Conservation (phyloP, 2,113 vertebrate species). For the Leiothrix lutea region DNA sequence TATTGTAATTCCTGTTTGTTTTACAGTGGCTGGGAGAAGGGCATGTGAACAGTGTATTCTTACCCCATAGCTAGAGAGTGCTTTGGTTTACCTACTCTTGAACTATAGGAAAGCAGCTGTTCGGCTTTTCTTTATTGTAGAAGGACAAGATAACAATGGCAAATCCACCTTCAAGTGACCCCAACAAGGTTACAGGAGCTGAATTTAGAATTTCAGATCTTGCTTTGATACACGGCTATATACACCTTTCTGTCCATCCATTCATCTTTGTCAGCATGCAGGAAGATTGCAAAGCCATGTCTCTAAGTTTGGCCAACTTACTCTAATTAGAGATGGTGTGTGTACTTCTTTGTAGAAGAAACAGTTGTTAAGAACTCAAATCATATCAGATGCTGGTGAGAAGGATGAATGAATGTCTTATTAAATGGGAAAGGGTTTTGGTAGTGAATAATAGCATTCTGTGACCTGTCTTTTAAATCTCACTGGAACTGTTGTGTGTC, state of each 20-base stretch:
- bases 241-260: neutral
- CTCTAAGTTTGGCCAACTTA: neutral
- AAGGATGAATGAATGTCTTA: neutral
- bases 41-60: neutral
- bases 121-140: neutral
- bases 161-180: neutral
- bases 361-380: neutral
- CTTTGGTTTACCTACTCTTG: neutral
- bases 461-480: neutral
- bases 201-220: constrained; percentile 9
- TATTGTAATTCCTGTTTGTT: neutral
- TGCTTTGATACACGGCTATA: neutral
- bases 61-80: neutral
- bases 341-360: neutral
- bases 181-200: neutral
- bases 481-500: neutral
- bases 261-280: constrained; percentile 5
- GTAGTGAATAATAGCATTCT: neutral
- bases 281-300: neutral
- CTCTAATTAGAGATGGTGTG: neutral
- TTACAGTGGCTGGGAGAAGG: neutral
- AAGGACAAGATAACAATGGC: neutral
- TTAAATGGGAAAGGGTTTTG: neutral
- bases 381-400: neutral
- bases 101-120: neutral